These are phyloP conservation scores for Vidua chalybeata DNA, from an alignment of 2,113 vertebrate genomes.

Conservation along the genomic window DNA sequence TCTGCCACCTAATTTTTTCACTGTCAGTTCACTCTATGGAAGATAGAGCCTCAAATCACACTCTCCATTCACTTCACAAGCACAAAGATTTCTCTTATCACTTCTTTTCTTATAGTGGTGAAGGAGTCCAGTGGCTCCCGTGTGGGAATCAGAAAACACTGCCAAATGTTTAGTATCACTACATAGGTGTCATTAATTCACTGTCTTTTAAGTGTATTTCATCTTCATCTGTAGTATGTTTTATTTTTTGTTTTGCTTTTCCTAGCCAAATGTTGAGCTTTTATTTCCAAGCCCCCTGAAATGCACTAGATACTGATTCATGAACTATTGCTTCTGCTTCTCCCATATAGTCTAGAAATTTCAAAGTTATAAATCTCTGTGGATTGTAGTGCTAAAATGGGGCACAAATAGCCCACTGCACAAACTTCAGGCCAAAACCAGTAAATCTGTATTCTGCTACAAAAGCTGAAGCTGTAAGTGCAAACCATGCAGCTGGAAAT, in stretches of 20 bases:
- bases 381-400: background rate
- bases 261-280: background rate
- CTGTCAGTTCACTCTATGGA: background rate
- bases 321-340: background rate
- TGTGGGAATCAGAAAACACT: background rate
- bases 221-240: background rate
- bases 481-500: background rate
- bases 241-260: background rate
- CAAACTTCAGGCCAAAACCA: background rate
- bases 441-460: background rate
- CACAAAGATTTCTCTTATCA: background rate
- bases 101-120: background rate
- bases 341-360: background rate
- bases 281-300: background rate
- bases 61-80: background rate
- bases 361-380: background rate
- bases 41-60: background rate
- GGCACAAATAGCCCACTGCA: background rate
- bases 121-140: background rate
- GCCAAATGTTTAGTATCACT: conserved; percentile 1
- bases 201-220: background rate
- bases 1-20: background rate
- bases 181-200: background rate
- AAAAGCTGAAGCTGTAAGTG: background rate
- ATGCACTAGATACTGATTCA: background rate